These are phyloP conservation scores for Mesembrinibis cayennensis DNA, from an alignment of 2,113 vertebrate species.

Conservation along the genomic window DNA sequence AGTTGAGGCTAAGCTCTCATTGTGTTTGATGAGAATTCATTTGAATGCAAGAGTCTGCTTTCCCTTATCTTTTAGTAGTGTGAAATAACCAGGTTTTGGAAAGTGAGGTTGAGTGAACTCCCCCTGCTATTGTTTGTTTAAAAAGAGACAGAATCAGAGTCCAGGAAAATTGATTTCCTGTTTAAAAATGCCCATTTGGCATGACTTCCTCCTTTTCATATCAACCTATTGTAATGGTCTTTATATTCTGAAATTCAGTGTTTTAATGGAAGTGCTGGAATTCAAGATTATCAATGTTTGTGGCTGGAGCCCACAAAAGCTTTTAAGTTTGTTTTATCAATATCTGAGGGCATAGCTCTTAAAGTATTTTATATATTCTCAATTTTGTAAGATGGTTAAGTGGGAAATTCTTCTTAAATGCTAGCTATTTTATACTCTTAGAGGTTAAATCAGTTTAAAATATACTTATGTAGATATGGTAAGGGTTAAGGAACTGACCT, in stretches of 20 bases:
- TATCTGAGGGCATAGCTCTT: background rate
- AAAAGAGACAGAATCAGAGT: background rate
- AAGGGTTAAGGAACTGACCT: background rate
- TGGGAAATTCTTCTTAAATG: background rate
- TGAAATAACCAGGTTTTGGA: background rate
- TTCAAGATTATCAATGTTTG: background rate
- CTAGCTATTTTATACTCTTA: background rate
- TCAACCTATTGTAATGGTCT: background rate
- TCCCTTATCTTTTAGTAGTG: background rate
- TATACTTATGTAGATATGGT: background rate
- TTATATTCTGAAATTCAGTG: background rate
- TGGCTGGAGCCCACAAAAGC: background rate
- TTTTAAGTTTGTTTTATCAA: background rate
- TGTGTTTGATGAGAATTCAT: background rate
- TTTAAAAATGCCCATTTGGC: background rate
- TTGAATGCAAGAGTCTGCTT: background rate
- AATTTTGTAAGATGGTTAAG: background rate
- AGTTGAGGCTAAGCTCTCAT: background rate
- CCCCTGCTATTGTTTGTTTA: background rate
- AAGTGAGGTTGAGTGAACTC: background rate
- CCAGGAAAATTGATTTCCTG: background rate
- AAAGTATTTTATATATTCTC: too few species aligned
- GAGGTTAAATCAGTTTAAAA: background rate
- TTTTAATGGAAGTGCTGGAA: background rate
- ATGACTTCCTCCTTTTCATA: background rate